Evolutionary conservation across 2,888 invertebrate species (phyloP), one percentile per base, ranked within the genome.

Genomic region (Cordilura impudica): DNA sequence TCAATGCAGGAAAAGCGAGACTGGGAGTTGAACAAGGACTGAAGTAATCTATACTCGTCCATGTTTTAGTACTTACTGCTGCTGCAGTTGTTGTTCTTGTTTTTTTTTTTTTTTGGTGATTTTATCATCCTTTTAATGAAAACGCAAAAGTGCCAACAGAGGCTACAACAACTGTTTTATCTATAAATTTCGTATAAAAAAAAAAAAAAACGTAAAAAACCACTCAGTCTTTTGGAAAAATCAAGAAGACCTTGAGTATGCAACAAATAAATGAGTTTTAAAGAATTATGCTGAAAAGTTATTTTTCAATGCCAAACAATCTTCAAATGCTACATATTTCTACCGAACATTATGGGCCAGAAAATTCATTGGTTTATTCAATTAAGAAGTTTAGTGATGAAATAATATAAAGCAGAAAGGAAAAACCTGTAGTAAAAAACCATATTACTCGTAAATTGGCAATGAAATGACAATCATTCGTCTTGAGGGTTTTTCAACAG

Each of bases 251-350:
- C 76, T 65, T 76, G 65, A 65, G 31, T 45, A 14, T 47, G 77
- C 72, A 78, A 72, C 53, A 72, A 67, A 72, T 72, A 67, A 67
- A 63, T 78, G 61, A 72, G 72, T 45, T 72, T 56, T 78, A 61
- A 72, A 60, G 53, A 47, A 53, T 66, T 45, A 49, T 65, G 65
- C 51, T 66, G 51, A 71, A 76, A 70, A 43, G 45, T 49, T 71
- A 60, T 65, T 58, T 71, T 71, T 71, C 71, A 77, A 54, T 77
- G 70, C 58, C 77, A 71, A 4, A 31, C 16, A 47, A 51, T 51
- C 21, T 63, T 12, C n/a, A 61, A 45, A 49, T 51, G 16, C 19
- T 47, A 26, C 45, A 45, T 61, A 45, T 53, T n/a, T n/a, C 26
- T 61, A 45, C 45, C 14, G 45, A 35, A 35, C 39, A 49, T 14